Conservation (phyloP, 2,113 vertebrate species). For the Scolopax mira region DNA sequence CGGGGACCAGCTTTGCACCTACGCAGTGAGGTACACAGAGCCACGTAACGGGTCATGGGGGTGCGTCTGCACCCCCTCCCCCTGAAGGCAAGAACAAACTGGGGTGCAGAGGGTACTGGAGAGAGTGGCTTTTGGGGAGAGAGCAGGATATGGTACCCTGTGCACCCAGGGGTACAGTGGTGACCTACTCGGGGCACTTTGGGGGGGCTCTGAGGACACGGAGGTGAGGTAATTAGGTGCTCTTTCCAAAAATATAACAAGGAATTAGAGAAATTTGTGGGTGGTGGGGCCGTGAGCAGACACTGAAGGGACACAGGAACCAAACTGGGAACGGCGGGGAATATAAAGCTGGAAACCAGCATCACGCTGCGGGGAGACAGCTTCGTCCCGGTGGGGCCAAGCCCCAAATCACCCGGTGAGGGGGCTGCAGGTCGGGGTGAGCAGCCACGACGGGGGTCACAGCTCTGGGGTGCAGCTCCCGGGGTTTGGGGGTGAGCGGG, state of each 20-base stretch:
- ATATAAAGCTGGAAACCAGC: background rate
- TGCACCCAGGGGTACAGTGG: fast-evolving
- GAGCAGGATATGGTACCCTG: fast-evolving
- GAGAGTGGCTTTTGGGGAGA: background rate
- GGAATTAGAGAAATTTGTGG: fast-evolving
- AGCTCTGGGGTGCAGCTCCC: no score
- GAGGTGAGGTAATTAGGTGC: fast-evolving
- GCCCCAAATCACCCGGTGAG: fast-evolving
- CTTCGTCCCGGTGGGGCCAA: no score
- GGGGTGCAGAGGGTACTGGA: fast-evolving
- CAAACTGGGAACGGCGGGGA: background rate
- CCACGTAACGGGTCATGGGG: fast-evolving
- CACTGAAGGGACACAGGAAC: background rate
- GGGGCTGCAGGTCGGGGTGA: background rate
- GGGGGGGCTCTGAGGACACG: background rate
- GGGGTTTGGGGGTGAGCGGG: no score
- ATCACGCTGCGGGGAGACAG: background rate
- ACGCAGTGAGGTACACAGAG: fast-evolving
- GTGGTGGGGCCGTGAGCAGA: fast-evolving
- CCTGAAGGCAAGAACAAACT: fast-evolving
- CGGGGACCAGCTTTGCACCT: fast-evolving
- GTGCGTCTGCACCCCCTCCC: fast-evolving
- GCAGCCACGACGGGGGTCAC: background rate
- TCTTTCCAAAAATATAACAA: fast-evolving
- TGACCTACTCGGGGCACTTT: fast-evolving